A percentile compares a stretch with the other conserved stretches of the same genome.
Conservation (phyloP, 92 coral and sea anemone species). For the Montipora capitata region DNA sequence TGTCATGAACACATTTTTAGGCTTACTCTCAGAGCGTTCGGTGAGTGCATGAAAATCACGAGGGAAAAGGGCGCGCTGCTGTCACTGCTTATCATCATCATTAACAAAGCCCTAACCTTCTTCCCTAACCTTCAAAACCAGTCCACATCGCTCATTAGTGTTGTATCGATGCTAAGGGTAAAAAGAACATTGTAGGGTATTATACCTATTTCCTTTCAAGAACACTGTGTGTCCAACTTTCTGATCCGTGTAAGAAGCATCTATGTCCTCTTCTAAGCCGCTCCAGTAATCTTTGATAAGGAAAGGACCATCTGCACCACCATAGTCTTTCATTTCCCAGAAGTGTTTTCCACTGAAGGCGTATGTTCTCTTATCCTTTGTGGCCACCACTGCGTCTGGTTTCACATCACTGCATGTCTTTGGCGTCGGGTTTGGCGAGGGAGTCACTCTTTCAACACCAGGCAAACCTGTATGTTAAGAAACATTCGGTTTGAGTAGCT, state of each 20-base stretch:
- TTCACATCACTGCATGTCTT: conserved; percentile 61
- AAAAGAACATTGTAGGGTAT: background rate
- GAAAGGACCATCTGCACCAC: conserved; percentile 40
- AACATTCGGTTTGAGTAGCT: background rate
- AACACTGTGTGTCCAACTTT: conserved; percentile 60
- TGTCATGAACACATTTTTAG: background rate
- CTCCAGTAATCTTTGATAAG: conserved; percentile 63
- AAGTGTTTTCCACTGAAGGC: conserved; percentile 72
- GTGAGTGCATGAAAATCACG: too few species aligned
- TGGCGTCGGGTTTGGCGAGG: conserved; percentile 59
- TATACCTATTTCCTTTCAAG: conserved; percentile 69
- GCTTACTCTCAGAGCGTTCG: too few species aligned
- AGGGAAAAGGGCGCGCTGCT: too few species aligned
- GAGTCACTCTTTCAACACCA: conserved; percentile 47
- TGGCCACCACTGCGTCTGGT: conserved; percentile 72
- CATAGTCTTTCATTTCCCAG: conserved; percentile 47
- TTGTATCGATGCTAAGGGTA: background rate
- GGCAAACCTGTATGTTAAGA: conserved; percentile 29
- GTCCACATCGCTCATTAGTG: too few species aligned
- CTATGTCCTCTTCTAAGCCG: conserved; percentile 63
- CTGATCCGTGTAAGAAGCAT: conserved; percentile 64
- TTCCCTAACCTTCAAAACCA: too few species aligned
- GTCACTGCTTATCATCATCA: too few species aligned
- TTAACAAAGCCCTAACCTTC: too few species aligned
- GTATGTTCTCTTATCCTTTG: conserved; percentile 58